phyloP scores from a whole-genome alignment of 2,888 invertebrate species.

The Carcina quercana region DNA sequence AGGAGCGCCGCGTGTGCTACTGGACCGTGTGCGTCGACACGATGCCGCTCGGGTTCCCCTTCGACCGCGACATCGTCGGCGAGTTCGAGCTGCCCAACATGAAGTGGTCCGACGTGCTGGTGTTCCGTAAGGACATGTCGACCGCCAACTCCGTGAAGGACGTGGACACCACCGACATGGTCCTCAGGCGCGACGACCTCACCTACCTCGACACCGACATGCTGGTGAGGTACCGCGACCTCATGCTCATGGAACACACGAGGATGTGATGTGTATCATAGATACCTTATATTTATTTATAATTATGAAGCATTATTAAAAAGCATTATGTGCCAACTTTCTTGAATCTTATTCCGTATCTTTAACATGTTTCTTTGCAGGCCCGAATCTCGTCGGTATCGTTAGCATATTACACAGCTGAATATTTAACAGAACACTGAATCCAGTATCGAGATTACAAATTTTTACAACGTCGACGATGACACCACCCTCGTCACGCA shows the following conservation, averaged over 20 bases:
- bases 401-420: too few species aligned
- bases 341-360: not conserved
- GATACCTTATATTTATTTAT: not conserved
- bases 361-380: too few species aligned
- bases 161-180: conserved; percentile 48
- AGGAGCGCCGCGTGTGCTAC: conserved; percentile 68
- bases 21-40: conserved; percentile 75
- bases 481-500: too few species aligned
- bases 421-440: too few species aligned
- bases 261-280: conserved; percentile 41
- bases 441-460: too few species aligned
- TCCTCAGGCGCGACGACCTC: conserved; percentile 59
- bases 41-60: conserved; percentile 82
- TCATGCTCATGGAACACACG: conserved; percentile 53
- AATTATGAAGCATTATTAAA: not conserved
- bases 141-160: conserved; percentile 45
- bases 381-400: too few species aligned
- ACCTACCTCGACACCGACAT: conserved; percentile 55
- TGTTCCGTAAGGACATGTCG: conserved; percentile 75
- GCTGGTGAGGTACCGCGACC: conserved; percentile 51
- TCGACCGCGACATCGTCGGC: conserved; percentile 78
- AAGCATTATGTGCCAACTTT: not conserved
- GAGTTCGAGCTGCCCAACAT: conserved; percentile 79
- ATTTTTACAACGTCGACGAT: too few species aligned
- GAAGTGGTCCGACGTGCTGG: conserved; percentile 76